These are phyloP conservation scores for Machimus rusticus DNA, from an alignment of 2,888 invertebrate genomes.

Conservation along the genomic window DNA sequence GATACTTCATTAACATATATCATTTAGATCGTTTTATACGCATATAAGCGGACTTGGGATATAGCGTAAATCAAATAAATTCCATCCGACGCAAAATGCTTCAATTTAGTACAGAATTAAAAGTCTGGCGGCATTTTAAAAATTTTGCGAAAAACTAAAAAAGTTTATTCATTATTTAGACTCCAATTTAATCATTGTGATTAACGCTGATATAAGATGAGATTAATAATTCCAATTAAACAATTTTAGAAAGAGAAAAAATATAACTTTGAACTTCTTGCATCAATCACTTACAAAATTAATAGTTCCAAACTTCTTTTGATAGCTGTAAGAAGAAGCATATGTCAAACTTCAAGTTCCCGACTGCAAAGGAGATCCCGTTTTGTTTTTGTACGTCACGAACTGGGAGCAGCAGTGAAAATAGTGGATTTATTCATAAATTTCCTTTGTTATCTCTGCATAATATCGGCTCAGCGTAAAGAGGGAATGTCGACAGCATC, in stretches of 20 bases:
- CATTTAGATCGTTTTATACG: background rate
- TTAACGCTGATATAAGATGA: background rate
- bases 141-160: background rate
- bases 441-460: constrained; percentile 21
- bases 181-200: background rate
- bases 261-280: background rate
- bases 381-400: background rate
- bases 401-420: background rate
- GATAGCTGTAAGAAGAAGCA: background rate
- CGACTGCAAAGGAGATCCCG: background rate
- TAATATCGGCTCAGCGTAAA: background rate
- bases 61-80: background rate
- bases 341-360: background rate
- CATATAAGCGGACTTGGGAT: background rate
- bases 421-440: constrained; percentile 15
- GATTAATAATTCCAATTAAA: background rate
- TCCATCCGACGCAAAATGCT: background rate
- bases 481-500: constrained; percentile 4
- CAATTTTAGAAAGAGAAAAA: background rate
- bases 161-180: background rate
- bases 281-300: background rate
- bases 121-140: background rate
- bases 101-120: background rate
- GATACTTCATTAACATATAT: background rate
- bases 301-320: background rate